Evolutionary conservation across 2,888 invertebrate genomes (phyloP), one percentile per base, ranked within the genome.

Genomic region (Quadroppia sp.): DNA sequence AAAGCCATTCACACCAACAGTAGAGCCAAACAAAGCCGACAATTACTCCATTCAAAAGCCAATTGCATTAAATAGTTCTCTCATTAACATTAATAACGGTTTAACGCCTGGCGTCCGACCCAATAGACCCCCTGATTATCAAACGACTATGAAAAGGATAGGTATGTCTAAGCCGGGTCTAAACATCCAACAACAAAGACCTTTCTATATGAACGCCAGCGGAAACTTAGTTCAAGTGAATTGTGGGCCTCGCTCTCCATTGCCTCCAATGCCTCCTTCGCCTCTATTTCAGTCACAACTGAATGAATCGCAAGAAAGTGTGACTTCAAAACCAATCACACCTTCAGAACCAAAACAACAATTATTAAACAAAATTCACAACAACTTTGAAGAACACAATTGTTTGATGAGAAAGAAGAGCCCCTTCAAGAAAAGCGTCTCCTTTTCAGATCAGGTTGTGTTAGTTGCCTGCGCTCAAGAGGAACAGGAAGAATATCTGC

Each of bases 371-470:
- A 53, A 20, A 30, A 40, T 36, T 32, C 20, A 28, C 23, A 32
- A 11, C 17, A 71, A 61, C 28, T 61, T 23, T 32, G 61, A 61
- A 3, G 70, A 70, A 23, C 2, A 53, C 40, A 25, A 48, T 53
- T 64, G n/a, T 50, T 40, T 42, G 74, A 74, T 15, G 25, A 75
- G 25, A 93, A 93, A 86, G 95, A 95, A 82, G 92, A 92, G 74
- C 94, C 82, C 84, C 0, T 45, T 75, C 13, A 94, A 94, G 86
- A 95, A 95, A 82, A 92, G 92, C 75, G 95, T 95, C 4, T 94
- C 94, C 0, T 95, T 95, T 83, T 94, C 94, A 80, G 94, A 94
- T 82, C 92, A 94, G 83, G 93, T 95, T 0, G 93, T 93, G 76
- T 84, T 94, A 74, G 94, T 94, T 15, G 93, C 94, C 4, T 93